phyloP scores from a whole-genome alignment of 2,888 invertebrate species.

The Amblyteles armatorius region DNA sequence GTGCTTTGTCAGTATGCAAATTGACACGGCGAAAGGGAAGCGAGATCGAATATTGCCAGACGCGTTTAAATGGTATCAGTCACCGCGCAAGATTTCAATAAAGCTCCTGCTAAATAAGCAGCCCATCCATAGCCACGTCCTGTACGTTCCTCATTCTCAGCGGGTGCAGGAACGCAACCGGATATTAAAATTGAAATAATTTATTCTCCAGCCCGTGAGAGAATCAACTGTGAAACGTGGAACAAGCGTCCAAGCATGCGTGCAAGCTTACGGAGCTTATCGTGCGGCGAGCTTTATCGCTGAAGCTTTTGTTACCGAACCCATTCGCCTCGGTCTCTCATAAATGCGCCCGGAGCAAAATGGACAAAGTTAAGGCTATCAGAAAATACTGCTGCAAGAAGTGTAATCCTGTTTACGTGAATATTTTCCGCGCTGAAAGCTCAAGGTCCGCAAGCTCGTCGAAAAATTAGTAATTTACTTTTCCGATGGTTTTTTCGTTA shows the following conservation, averaged over 20 bases:
- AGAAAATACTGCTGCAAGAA: background rate
- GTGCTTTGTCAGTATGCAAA: background rate
- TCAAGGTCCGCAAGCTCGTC: background rate
- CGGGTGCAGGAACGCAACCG: background rate
- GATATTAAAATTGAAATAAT: constrained; percentile 49
- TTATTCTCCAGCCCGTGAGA: background rate
- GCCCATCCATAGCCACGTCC: background rate
- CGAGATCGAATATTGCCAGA: background rate
- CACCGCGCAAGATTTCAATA: background rate
- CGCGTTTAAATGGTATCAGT: background rate
- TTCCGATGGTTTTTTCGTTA: background rate
- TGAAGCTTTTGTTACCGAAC: background rate
- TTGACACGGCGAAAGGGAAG: background rate
- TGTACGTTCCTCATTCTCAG: background rate
- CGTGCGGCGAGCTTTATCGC: constrained; percentile 13
- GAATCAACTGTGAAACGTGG: background rate
- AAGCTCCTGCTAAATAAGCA: background rate
- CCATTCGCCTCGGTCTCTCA: background rate
- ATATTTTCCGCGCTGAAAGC: background rate
- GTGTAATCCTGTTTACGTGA: background rate
- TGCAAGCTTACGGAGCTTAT: constrained; percentile 4
- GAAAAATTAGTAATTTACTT: background rate
- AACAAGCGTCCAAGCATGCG: constrained; percentile 2
- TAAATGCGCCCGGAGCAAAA: constrained; percentile 1
- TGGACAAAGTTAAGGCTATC: background rate